Base-by-base conservation (phyloP, 2,113 vertebrate genomes). In the Ailurus styani region DNA sequence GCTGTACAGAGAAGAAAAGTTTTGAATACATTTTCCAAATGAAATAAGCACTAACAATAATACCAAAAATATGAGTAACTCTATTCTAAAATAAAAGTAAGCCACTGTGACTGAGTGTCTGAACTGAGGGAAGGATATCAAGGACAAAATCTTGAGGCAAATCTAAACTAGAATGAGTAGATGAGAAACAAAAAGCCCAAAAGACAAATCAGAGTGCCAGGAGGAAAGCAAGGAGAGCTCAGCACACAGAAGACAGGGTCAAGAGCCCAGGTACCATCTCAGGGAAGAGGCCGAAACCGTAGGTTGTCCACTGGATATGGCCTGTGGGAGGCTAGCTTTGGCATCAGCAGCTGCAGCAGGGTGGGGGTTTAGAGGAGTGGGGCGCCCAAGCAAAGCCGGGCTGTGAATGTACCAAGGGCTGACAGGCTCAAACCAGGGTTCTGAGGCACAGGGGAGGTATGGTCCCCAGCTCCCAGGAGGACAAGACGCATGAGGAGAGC, bases 71-170 rank as follows among this genome's bases (percentile, higher is more conserved):
- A 89, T 60, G 50, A 93, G 31, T 54, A 82, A 91, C 0, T 1
- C 25, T 60, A 88, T 68, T 18, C 42, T 86, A 73, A 86, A 93
- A 91, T 78, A 91, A 96, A 92, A 83, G 91, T 31, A 97, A 97
- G 40, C 20, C 91, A 55, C 2, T 27, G 3, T 95, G 89, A 95
- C 20, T 91, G 6, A 84, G 34, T 68, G 20, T 42, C 60, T 47
- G 18, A 73, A 86, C 11, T 84, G 13, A 95, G 55, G 31, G 62
- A 94, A 94, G 54, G 18, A 7, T n/a, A 68, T 10, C 55, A 87
- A 66, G 54, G 77, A 78, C 70, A 96, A 47, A 93, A 50, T 70
- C 89, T 82, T 72, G 40, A 93, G 47, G 55, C 78, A 92, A 90
- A 77, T n/a, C 55, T 27, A 60, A 70, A 55, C 60, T 18, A 73